phyloP scores from a whole-genome alignment of 1,140 invertebrate genomes.

The Lethrus apterus region DNA sequence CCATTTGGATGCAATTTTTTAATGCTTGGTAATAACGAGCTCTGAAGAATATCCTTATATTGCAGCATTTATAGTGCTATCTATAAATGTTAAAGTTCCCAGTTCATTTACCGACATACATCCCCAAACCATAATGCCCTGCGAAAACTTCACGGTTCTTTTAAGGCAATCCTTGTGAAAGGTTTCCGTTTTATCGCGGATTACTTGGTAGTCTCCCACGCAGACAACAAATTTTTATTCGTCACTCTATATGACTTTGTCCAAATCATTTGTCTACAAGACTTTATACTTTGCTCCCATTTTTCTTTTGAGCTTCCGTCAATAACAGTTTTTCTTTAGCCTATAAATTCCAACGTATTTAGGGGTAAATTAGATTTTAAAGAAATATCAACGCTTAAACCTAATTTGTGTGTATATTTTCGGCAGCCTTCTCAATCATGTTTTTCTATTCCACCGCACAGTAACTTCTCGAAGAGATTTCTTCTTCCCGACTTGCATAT shows the following conservation, averaged over 20 bases:
- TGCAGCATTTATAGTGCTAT: conserved; percentile 21
- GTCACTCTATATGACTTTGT: conserved; percentile 27
- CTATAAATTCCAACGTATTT: no score
- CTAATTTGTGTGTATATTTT: no score
- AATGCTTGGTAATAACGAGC: conserved; percentile 11
- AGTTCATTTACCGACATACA: conserved; percentile 22
- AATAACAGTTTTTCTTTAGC: conserved; percentile 17
- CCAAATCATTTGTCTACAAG: conserved; percentile 18
- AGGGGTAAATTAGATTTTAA: no score
- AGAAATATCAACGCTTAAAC: no score
- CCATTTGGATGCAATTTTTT: conserved; percentile 13
- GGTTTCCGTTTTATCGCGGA: conserved; percentile 8
- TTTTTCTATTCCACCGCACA: no score
- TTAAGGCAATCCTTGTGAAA: conserved; percentile 21
- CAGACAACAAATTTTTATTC: conserved; percentile 29
- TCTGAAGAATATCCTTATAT: conserved; percentile 23
- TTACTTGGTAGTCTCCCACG: conserved; percentile 18
- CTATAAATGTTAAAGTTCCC: no score
- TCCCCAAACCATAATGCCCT: conserved; percentile 15
- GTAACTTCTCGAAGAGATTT: no score
- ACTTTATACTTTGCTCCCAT: conserved; percentile 11
- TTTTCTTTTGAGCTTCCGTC: conserved; percentile 17
- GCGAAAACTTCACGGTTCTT: conserved; percentile 17
- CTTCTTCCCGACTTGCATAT: no score
- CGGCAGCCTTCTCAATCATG: no score